Conservation (phyloP, 2,888 invertebrate genomes). For the Pegoplata infirma region DNA sequence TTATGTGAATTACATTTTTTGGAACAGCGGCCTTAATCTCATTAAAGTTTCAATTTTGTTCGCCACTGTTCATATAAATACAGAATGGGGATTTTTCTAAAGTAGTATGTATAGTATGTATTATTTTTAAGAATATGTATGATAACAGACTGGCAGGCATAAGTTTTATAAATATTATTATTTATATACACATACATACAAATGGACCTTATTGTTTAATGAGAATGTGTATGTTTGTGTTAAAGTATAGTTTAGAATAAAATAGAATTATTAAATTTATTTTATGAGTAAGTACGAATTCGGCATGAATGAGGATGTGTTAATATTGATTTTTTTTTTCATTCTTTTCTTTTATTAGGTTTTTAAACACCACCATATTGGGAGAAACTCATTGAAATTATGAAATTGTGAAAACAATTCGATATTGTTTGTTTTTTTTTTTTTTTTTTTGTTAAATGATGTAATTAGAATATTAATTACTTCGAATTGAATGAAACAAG, state of each 20-base stretch:
- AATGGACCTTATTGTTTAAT: neutral
- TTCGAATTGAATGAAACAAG: neutral
- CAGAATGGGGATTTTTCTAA: neutral
- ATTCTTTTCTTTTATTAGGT: neutral
- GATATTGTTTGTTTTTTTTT: too few relatives aligned
- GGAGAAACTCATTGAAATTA: conserved; percentile 18
- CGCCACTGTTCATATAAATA: too few relatives aligned
- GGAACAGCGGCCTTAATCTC: too few relatives aligned
- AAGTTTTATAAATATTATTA: too few relatives aligned
- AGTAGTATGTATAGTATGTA: too few relatives aligned
- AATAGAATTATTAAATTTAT: too few relatives aligned
- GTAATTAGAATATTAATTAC: conserved; percentile 41
- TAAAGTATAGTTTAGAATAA: neutral
- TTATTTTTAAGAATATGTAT: too few relatives aligned
- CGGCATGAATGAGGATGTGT: conserved; percentile 4
- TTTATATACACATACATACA: too few relatives aligned
- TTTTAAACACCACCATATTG: conserved; percentile 6
- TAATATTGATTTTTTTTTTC: neutral
- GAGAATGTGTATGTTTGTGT: neutral
- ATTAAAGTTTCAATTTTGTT: too few relatives aligned
- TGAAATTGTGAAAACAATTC: conserved; percentile 17
- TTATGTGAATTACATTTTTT: too few relatives aligned
- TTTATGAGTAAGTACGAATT: neutral
- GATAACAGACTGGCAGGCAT: neutral
- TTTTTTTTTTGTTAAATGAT: conserved; percentile 1